Evolutionary conservation across 1,140 invertebrate species (phyloP).

Genomic region (Drosophila rufa): DNA sequence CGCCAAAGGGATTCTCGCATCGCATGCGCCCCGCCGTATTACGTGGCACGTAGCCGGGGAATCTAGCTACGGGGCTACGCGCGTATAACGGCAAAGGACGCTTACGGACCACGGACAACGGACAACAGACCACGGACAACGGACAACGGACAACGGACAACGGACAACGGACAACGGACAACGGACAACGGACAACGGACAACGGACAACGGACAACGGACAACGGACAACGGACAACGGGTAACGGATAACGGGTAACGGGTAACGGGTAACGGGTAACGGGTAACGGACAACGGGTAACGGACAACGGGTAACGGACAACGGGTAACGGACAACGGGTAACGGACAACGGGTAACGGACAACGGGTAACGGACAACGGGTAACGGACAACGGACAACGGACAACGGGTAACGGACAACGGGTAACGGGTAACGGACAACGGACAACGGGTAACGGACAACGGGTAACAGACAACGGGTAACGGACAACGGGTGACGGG

Average conservation of each 20-base stretch:
- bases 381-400: constrained; percentile 42
- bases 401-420: constrained; percentile 47
- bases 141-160: constrained; percentile 40
- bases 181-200: constrained; percentile 16
- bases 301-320: constrained; percentile 37
- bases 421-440: constrained; percentile 14
- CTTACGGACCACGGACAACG: background rate
- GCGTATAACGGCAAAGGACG: background rate
- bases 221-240: constrained; percentile 38
- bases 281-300: constrained; percentile 45
- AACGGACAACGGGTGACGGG: constrained; percentile 5
- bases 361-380: constrained; percentile 16
- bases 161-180: constrained; percentile 46
- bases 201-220: constrained; percentile 33
- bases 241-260: constrained; percentile 3
- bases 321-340: constrained; percentile 4
- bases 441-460: constrained; percentile 25
- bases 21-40: constrained; percentile 51
- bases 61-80: constrained; percentile 8
- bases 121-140: constrained; percentile 19
- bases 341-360: background rate
- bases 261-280: constrained; percentile 11
- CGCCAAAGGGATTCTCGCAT: constrained; percentile 69
- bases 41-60: constrained; percentile 33
- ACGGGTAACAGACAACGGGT: constrained; percentile 36